Conservation (phyloP, 2,113 vertebrate genomes). For the Chitala chitala region DNA sequence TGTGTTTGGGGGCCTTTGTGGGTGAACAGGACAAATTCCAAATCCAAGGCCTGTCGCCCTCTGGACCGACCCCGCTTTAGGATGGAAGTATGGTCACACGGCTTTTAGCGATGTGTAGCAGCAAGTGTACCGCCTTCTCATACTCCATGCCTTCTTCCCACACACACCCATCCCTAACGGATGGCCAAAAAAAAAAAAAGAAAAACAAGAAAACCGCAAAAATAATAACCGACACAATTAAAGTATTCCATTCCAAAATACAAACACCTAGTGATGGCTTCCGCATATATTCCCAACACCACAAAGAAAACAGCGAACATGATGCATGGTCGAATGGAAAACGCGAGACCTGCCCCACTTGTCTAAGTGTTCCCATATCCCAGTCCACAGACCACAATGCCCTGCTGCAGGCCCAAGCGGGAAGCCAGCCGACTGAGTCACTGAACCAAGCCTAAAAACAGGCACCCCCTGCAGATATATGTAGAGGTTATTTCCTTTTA, state of each 20-base stretch:
- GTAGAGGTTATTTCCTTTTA: neutral
- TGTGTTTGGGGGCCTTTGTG: neutral
- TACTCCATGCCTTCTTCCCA: slow-evolving; percentile 19
- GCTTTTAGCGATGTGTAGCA: slow-evolving; percentile 33
- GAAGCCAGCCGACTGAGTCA: slow-evolving; percentile 12
- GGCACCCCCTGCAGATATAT: neutral
- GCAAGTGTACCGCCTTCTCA: slow-evolving; percentile 22
- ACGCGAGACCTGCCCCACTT: slow-evolving; percentile 18
- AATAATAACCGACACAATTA: slow-evolving; percentile 40
- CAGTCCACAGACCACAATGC: slow-evolving; percentile 10
- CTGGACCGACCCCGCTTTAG: slow-evolving; percentile 30
- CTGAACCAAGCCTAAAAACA: neutral
- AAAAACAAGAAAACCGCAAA: slow-evolving; percentile 23
- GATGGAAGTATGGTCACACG: slow-evolving; percentile 36
- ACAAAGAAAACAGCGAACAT: slow-evolving; percentile 15
- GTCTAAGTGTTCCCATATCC: neutral
- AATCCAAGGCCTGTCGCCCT: neutral
- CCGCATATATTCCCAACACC: neutral
- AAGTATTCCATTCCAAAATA: slow-evolving; percentile 31
- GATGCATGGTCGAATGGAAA: slow-evolving; percentile 12
- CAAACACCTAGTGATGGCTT: slow-evolving; percentile 24
- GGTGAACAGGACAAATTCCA: neutral
- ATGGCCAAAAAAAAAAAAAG: neutral
- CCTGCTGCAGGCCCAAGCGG: neutral
- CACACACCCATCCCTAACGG: slow-evolving; percentile 33